Evolutionary conservation across 2,113 vertebrate species (phyloP), one percentile per base, ranked within the genome.

Genomic region (Cyphotilapia sp.): DNA sequence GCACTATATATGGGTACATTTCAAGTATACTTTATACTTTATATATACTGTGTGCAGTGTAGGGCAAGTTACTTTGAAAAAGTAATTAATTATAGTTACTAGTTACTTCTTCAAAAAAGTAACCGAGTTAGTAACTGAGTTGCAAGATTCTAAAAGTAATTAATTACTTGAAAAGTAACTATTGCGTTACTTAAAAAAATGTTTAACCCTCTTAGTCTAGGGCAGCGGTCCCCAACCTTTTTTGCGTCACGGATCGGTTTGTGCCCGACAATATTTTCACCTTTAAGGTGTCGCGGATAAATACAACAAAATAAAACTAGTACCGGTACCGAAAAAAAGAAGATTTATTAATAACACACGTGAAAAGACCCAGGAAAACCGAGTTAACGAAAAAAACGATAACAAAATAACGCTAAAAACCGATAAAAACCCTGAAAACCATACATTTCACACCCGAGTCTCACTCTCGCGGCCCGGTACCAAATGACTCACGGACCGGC

Each of bases 381-480:
- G n/a, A 54, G 53, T 54, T 7, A 54, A 54, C 6, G 0, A 3
- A 7, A 12, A 54, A 6, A 54, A 9, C 8, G 19, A 22, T 53
- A 53, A 22, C 19, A 53, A 22, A 12, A 24, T 3, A 54, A 22
- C 1, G n/a, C 51, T 54, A 1, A 54, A 54, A 53, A 47, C 45
- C 7, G 7, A 17, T 16, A 47, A 47, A 54, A 54, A 2, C n/a
- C 51, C 9, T 6, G 13, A 53, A 53, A 53, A 53, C 49, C 49
- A 53, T 6, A 53, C 49, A 53, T 53, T 53, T 53, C 19, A 53
- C 19, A 53, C 19, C 19, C 2, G 19, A 53, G 49, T 4, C 19
- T n/a, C 49, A 6, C 1, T 0, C 19, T 51, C 5, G 3, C 0
- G 9, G 19, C 49, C 49, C 5, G 1, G 17, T n/a, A 54, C n/a